A percentile compares a stretch with the other conserved stretches of the same genome.
Conservation (phyloP, 2,113 vertebrate genomes). For the Epinephelus moara region DNA sequence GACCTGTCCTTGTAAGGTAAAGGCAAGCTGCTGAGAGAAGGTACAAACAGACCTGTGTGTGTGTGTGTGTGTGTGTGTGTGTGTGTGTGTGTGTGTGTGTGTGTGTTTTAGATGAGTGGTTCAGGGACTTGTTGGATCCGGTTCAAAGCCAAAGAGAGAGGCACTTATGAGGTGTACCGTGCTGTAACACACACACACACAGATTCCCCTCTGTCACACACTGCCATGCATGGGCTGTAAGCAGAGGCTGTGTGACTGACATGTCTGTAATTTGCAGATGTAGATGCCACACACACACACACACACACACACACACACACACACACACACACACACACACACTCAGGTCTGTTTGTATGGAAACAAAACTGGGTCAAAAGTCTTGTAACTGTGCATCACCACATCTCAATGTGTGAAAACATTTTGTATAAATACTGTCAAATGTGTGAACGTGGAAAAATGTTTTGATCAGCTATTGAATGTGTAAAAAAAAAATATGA, state of each 20-base stretch:
- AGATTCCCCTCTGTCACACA: neutral
- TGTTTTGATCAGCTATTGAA: no score
- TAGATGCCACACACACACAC: neutral
- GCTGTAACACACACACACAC: slow-evolving; percentile 2
- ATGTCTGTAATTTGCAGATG: slow-evolving; percentile 2
- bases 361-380: no score
- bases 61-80: neutral
- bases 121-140: neutral
- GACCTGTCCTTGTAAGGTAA: neutral
- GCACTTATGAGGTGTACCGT: neutral
- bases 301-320: neutral
- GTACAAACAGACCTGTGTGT: no score
- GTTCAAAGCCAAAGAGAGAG: neutral
- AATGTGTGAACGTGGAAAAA: no score
- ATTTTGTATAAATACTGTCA: no score
- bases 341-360: neutral
- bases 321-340: slow-evolving; percentile 11
- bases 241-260: neutral
- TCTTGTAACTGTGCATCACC: no score
- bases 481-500: no score
- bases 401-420: no score
- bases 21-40: neutral
- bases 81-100: neutral
- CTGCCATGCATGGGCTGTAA: neutral
- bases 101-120: neutral